Percentiles rank a stretch among this genome's conserved stretches.
Evolutionary conservation across 2,888 invertebrate species (phyloP).

Genomic region (Thalpophila matura): DNA sequence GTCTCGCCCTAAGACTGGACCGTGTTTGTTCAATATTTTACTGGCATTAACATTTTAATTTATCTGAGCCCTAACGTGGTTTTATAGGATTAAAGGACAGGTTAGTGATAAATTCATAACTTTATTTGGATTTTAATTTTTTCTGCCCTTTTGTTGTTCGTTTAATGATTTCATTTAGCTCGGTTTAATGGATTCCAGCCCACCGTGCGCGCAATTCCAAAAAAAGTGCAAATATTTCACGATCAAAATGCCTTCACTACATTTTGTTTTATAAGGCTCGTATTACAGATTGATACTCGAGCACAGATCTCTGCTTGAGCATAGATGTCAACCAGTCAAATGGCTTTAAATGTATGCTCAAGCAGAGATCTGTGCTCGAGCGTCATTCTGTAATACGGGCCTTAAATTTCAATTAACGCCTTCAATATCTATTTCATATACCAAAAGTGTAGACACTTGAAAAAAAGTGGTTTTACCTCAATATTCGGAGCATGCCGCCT

Average conservation of each 20-base stretch:
- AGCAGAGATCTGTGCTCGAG: no score
- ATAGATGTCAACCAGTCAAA: no score
- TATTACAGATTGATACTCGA: no score
- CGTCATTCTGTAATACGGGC: no score
- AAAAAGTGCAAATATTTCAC: constrained; percentile 7
- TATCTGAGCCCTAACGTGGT: constrained; percentile 64
- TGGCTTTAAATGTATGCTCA: no score
- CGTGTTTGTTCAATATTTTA: constrained; percentile 74
- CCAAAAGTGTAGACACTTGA: constrained; percentile 56
- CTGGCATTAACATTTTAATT: constrained; percentile 75
- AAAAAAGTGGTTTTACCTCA: constrained; percentile 69
- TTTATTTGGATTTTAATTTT: constrained; percentile 69
- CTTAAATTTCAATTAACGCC: constrained; percentile 53
- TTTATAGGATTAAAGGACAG: constrained; percentile 70
- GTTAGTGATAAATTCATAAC: constrained; percentile 70
- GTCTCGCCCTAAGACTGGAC: constrained; percentile 65
- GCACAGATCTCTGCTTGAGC: no score
- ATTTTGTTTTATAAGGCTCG: no score
- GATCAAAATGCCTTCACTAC: background rate
- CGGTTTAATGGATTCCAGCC: constrained; percentile 33
- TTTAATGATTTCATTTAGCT: constrained; percentile 57
- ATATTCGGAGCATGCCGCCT: constrained; percentile 70
- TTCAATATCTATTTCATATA: constrained; percentile 52
- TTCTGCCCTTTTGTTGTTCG: constrained; percentile 58
- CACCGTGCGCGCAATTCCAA: constrained; percentile 34